Conservation (phyloP, 2,113 vertebrate species). For the Oxyruncus cristatus region DNA sequence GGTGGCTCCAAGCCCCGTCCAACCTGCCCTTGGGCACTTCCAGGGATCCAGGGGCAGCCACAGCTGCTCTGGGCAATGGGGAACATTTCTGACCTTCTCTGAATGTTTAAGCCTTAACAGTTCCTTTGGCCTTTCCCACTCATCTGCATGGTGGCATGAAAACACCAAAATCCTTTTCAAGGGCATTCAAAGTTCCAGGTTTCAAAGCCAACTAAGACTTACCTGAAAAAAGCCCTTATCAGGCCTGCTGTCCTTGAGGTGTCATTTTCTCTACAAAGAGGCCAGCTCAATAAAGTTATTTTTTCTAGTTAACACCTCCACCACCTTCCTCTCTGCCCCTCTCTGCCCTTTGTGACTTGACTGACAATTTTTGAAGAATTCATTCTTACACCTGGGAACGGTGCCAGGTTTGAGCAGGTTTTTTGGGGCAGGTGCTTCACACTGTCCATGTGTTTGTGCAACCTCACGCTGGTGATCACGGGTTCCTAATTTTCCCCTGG, state of each 20-base stretch:
- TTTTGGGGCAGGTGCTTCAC: neutral
- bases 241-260: neutral
- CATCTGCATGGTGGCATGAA: neutral
- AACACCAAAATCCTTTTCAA: accelerated
- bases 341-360: neutral
- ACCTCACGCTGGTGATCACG: neutral
- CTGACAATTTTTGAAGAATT: neutral
- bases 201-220: neutral
- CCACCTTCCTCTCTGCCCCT: neutral
- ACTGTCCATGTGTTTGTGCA: neutral
- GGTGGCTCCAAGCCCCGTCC: neutral
- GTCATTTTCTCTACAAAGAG: neutral
- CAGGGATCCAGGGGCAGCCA: neutral
- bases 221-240: neutral
- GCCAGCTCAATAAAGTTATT: neutral
- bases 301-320: neutral
- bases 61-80: neutral
- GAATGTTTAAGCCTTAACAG: too few species aligned
- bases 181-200: neutral
- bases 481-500: neutral
- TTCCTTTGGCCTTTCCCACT: neutral
- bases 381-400: neutral
- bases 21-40: neutral
- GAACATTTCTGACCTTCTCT: neutral
- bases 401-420: neutral